phyloP scores from a whole-genome alignment of 2,888 invertebrate species.

The Ormia ochracea region DNA sequence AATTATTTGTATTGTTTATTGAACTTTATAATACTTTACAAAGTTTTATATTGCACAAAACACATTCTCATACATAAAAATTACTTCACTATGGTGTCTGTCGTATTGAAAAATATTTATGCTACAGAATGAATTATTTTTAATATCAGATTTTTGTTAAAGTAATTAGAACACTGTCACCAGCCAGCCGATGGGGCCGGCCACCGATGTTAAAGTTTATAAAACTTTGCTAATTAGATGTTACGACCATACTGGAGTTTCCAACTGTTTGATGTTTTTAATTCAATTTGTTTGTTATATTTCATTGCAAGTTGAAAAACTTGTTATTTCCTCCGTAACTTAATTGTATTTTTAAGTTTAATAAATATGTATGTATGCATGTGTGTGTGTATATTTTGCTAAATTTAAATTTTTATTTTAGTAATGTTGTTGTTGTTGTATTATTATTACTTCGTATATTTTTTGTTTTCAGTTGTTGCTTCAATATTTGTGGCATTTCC shows the following conservation, averaged over 20 bases:
- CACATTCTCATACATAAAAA: constrained; percentile 24
- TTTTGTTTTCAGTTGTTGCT: constrained; percentile 13
- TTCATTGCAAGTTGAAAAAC: neutral
- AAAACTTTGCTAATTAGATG: neutral
- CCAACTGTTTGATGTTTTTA: neutral
- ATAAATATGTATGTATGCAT: too few species aligned
- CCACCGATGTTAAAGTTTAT: neutral
- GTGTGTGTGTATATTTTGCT: constrained; percentile 61
- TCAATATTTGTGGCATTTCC: constrained; percentile 7
- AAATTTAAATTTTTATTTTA: constrained; percentile 21
- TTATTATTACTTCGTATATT: constrained; percentile 14
- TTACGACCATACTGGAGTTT: neutral
- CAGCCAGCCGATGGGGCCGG: neutral
- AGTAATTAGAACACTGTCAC: neutral
- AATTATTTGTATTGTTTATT: constrained; percentile 23
- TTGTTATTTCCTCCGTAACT: neutral
- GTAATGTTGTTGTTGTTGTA: constrained; percentile 19
- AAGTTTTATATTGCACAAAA: constrained; percentile 41
- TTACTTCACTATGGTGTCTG: too few species aligned
- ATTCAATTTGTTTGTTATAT: too few species aligned
- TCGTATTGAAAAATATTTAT: constrained; percentile 29
- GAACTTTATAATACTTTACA: constrained; percentile 53
- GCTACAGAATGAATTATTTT: neutral
- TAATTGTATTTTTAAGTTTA: neutral
- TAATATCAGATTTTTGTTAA: neutral